Evolutionary conservation across 2,797 vertebrate genomes (phyloP).

Genomic region (Phoebastria nigripes): DNA sequence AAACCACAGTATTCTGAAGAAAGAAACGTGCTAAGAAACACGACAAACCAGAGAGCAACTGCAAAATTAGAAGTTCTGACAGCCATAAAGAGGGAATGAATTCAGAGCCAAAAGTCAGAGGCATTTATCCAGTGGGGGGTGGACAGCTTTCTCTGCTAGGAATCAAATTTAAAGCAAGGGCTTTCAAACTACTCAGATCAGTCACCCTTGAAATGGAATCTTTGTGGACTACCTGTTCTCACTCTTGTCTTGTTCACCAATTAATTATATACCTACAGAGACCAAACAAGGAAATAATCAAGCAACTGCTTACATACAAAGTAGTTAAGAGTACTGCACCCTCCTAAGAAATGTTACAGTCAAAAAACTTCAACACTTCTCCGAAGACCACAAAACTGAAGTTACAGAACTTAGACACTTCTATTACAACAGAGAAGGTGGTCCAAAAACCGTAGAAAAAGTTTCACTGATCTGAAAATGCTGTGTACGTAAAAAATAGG

Average conservation of each 20-base stretch:
- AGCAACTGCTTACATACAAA: neutral
- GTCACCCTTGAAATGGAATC: neutral
- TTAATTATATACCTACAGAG: neutral
- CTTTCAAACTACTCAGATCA: neutral
- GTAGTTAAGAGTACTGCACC: neutral
- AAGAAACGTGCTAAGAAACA: neutral
- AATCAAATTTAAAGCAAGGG: neutral
- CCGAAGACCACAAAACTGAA: neutral
- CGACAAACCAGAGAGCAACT: neutral
- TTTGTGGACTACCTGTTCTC: neutral
- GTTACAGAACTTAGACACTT: neutral
- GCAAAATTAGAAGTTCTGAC: neutral
- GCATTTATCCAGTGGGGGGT: neutral
- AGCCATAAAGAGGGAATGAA: neutral
- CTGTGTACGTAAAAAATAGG: neutral
- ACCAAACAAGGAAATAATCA: neutral
- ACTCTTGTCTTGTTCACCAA: neutral
- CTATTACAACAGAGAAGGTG: neutral
- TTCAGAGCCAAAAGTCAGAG: neutral
- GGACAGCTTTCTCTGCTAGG: neutral
- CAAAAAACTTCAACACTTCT: neutral
- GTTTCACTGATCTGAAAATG: neutral
- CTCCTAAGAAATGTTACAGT: neutral
- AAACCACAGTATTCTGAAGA: neutral
- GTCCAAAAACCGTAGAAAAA: neutral